Base-by-base conservation (phyloP, 1,140 invertebrate genomes). In the Drosophila pandora region DNA sequence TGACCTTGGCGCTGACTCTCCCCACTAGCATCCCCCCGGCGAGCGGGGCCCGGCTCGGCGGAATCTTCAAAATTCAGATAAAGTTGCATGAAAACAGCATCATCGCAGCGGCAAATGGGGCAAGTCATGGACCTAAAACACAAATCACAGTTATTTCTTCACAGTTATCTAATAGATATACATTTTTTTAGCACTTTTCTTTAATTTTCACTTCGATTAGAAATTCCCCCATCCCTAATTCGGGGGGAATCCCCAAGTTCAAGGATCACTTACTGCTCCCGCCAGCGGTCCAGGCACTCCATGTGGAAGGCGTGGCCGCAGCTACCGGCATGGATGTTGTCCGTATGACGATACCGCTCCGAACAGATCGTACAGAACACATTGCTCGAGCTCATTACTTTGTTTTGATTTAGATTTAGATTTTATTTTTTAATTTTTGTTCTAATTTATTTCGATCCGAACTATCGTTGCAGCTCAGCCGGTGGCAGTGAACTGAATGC, bases 251-350 rank as follows among this genome's bases (percentile, higher is more conserved):
- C 10, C 12, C 30, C n/a, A 21, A 55, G n/a, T 28, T 9, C 10
- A 2, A 5, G 7, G 21, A 34, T 1, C 17, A 84, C 79, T 87
- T 53, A 87, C 82, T 83, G 62, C 22, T 62, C 23, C 12, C 47
- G 30, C 82, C 82, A 87, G 23, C 75, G 75, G 8, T 63, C 32
- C 22, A 87, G 67, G 48, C 82, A 87, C 10, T 68, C 43, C 65
- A 64, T 61, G 43, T 87, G 82, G 30, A 83, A 88, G 0, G 65
- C 79, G n/a, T 87, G 83, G 2, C 83, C 83, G 9, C 84, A 87
- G 23, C 9, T 73, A 12, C 71, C 79, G 2, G 60, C 84, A 22
- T 64, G 59, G 25, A 88, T 79, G 1, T 50, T 54, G 34, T 89
- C 76, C 58, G 50, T n/a, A 0, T 25, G 12, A 2, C 47, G 49